Evolutionary conservation across 2,797 vertebrate species (phyloP).

Genomic region (Rallus crepitans): DNA sequence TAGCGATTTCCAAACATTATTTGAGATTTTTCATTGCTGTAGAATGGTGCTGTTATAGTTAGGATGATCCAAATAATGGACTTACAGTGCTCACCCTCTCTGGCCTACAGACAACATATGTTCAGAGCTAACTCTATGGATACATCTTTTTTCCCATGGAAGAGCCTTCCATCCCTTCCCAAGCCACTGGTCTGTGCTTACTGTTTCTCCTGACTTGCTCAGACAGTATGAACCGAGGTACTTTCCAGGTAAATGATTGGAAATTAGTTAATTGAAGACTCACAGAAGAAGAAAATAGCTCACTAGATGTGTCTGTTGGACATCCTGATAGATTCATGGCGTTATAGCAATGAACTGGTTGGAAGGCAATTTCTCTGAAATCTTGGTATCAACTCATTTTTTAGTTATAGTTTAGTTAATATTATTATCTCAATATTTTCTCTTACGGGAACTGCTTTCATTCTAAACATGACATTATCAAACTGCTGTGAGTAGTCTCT

Average conservation of each 20-base stretch:
- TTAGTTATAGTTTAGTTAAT: background rate
- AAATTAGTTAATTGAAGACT: background rate
- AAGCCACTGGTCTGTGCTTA: background rate
- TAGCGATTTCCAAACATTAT: background rate
- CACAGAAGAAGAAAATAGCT: background rate
- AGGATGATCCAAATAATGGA: background rate
- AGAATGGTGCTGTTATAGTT: background rate
- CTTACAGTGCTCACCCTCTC: background rate
- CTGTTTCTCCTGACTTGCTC: background rate
- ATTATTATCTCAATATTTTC: background rate
- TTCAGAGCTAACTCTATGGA: background rate
- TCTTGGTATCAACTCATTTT: background rate
- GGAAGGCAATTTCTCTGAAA: background rate
- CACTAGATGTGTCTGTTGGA: background rate
- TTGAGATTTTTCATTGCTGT: background rate
- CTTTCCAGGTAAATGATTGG: background rate
- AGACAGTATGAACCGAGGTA: background rate
- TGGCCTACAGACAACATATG: background rate
- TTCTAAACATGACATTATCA: background rate
- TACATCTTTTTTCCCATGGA: background rate
- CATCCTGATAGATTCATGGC: background rate
- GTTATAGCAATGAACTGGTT: background rate
- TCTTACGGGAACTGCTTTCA: background rate
- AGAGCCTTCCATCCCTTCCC: background rate
- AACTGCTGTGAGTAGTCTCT: background rate